A percentile compares a stretch with the other conserved stretches of the same genome.
These are phyloP conservation scores for Galemys pyrenaicus DNA, from an alignment of 2,113 vertebrate genomes.

Conservation along the genomic window DNA sequence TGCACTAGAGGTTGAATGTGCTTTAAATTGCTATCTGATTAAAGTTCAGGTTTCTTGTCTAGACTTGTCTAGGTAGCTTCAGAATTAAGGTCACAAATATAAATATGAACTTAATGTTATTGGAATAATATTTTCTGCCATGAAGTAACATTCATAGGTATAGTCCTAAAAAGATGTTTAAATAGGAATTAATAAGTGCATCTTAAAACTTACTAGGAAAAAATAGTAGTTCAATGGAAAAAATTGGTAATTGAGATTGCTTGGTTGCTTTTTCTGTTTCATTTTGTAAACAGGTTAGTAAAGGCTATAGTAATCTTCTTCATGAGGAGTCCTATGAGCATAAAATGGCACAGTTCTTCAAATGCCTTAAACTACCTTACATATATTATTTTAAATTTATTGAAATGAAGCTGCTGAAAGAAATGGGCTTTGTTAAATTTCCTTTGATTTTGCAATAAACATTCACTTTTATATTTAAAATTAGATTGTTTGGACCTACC, in stretches of 20 bases:
- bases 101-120: conserved; percentile 45
- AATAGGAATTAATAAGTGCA: conserved; percentile 48
- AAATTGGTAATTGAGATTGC: neutral
- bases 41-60: conserved; percentile 53
- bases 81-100: conserved; percentile 40
- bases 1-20: conserved; percentile 3
- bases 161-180: conserved; percentile 4
- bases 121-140: neutral
- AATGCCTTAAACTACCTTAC: conserved; percentile 37
- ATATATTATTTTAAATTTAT: conserved; percentile 39
- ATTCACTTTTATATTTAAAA: neutral
- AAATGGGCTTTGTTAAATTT: conserved; percentile 42
- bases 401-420: conserved; percentile 5
- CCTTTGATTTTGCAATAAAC: conserved; percentile 48
- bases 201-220: conserved; percentile 32
- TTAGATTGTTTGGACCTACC: neutral
- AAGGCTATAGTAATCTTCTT: conserved; percentile 7
- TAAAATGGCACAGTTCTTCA: conserved; percentile 36
- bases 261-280: conserved; percentile 59
- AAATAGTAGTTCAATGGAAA: conserved; percentile 40
- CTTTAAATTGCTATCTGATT: conserved; percentile 61
- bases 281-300: conserved; percentile 31
- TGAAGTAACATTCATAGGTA: conserved; percentile 23
- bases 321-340: neutral
- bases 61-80: neutral